These are phyloP conservation scores for Drosophila serrata DNA, from an alignment of 1,140 invertebrate genomes.

Conservation along the genomic window DNA sequence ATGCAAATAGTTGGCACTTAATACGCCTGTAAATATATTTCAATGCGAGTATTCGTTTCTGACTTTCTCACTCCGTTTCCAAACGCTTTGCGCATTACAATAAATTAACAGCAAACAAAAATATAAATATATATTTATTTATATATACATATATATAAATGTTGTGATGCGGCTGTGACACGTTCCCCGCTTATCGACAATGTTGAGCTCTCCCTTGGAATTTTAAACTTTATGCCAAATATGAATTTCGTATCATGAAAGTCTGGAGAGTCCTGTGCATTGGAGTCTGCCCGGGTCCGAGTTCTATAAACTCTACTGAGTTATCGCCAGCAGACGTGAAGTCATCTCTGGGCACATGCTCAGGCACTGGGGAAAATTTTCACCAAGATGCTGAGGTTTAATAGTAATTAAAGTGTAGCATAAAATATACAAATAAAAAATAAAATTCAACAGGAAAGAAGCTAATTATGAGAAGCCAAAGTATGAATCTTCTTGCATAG, in stretches of 20 bases:
- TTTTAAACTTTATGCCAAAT: constrained; percentile 51
- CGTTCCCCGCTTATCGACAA: constrained; percentile 72
- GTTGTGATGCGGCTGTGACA: constrained; percentile 31
- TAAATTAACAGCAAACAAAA: constrained; percentile 71
- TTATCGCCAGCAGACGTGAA: constrained; percentile 81
- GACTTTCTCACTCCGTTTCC: constrained; percentile 32
- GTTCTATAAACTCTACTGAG: constrained; percentile 71
- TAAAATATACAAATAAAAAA: background rate
- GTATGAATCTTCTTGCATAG: too few species aligned
- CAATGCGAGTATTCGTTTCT: constrained; percentile 21
- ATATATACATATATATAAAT: background rate
- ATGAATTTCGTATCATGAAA: constrained; percentile 40
- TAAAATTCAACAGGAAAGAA: too few species aligned
- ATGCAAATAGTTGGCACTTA: constrained; percentile 84
- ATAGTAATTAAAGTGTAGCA: background rate
- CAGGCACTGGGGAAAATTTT: constrained; percentile 9
- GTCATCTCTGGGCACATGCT: constrained; percentile 61
- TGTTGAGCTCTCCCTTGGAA: constrained; percentile 42
- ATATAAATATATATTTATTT: constrained; percentile 1
- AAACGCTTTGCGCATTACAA: constrained; percentile 76
- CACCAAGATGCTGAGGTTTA: background rate
- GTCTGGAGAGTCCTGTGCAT: constrained; percentile 1
- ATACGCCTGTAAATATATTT: constrained; percentile 70
- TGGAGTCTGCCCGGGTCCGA: constrained; percentile 24
- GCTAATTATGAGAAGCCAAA: too few species aligned